These are phyloP conservation scores for Amblyornis subalaris DNA, from an alignment of 2,113 vertebrate species.

Conservation along the genomic window DNA sequence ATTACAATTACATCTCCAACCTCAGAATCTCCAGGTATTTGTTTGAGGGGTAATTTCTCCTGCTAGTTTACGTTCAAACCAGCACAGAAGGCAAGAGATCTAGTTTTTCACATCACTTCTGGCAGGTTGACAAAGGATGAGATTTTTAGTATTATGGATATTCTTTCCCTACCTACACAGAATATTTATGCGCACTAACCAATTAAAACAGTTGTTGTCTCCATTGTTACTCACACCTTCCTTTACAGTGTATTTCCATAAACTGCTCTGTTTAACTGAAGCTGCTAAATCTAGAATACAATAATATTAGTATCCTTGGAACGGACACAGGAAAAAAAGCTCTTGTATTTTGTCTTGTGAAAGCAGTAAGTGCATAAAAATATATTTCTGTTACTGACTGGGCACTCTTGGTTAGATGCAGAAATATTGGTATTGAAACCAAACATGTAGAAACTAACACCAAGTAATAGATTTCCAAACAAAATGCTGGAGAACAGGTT, in stretches of 20 bases:
- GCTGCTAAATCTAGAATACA: not conserved
- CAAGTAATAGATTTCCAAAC: constrained; percentile 14
- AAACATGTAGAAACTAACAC: constrained; percentile 12
- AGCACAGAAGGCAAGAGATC: not conserved
- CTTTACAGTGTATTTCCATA: not conserved
- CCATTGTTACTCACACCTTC: not conserved
- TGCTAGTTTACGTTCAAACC: too few species aligned
- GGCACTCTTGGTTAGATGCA: not conserved
- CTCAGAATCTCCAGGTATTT: too few species aligned
- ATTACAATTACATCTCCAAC: too few species aligned
- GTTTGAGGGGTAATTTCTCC: too few species aligned
- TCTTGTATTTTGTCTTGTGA: not conserved
- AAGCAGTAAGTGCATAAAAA: not conserved
- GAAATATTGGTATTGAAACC: not conserved
- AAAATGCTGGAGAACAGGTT: not conserved
- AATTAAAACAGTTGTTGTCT: not conserved
- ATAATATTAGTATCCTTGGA: not conserved
- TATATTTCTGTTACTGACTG: not conserved
- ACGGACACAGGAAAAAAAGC: not conserved
- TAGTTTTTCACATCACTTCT: not conserved
- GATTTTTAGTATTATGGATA: not conserved
- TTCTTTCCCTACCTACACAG: not conserved
- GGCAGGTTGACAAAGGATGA: not conserved
- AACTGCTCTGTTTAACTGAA: not conserved
- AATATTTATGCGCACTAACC: not conserved